These are phyloP conservation scores for Trinectes maculatus DNA, from an alignment of 2,113 vertebrate species.

Conservation along the genomic window DNA sequence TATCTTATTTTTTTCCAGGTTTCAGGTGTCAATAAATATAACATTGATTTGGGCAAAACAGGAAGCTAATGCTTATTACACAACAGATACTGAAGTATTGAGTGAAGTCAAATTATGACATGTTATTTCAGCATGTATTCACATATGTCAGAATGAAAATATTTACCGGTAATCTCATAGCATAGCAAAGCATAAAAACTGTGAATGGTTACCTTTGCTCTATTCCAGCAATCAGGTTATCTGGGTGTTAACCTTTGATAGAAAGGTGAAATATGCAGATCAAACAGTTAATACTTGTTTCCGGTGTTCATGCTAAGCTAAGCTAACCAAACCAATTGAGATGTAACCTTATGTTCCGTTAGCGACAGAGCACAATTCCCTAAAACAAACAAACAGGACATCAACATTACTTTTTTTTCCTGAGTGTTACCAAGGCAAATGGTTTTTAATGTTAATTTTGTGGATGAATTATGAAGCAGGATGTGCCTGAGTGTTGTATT, in stretches of 20 bases:
- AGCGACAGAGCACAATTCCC: no score
- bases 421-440: slow-evolving; percentile 39
- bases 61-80: slow-evolving; percentile 43
- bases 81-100: slow-evolving; percentile 59
- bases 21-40: slow-evolving; percentile 56
- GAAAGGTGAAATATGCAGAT: no score
- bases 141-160: no score
- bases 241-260: neutral
- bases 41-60: slow-evolving; percentile 47
- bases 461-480: slow-evolving; percentile 40
- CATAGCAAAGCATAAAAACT: neutral
- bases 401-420: slow-evolving; percentile 64
- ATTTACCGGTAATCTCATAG: no score
- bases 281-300: neutral
- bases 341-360: neutral
- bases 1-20: slow-evolving; percentile 47
- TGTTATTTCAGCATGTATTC: no score
- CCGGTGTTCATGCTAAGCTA: slow-evolving; percentile 12
- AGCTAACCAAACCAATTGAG: neutral
- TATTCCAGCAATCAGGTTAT: neutral
- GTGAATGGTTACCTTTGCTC: neutral
- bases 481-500: slow-evolving; percentile 50
- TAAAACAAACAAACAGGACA: slow-evolving; percentile 2
- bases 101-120: slow-evolving; percentile 7
- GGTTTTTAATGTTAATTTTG: slow-evolving; percentile 52